Evolutionary conservation across 2,888 invertebrate species (phyloP).

Genomic region (Malacosoma neustria): DNA sequence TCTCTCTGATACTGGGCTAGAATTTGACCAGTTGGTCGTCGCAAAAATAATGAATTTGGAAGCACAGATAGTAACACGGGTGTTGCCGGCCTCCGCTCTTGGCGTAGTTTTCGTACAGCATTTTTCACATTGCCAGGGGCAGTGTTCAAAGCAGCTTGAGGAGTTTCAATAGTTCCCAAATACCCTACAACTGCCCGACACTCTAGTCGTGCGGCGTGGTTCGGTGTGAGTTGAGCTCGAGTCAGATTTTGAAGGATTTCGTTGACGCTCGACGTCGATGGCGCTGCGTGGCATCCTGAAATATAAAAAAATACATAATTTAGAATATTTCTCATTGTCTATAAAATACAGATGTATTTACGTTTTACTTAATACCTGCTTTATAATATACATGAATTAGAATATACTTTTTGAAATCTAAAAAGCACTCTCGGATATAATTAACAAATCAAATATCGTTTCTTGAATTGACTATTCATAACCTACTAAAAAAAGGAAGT

Average conservation of each 20-base stretch:
- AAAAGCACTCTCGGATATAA: too few species aligned
- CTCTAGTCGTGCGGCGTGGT: slow-evolving; percentile 74
- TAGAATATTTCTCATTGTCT: neutral
- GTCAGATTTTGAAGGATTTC: slow-evolving; percentile 57
- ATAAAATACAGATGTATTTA: too few species aligned
- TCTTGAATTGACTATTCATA: too few species aligned
- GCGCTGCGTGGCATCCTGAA: slow-evolving; percentile 57
- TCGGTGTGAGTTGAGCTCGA: slow-evolving; percentile 52
- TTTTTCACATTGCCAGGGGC: slow-evolving; percentile 87
- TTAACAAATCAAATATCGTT: too few species aligned
- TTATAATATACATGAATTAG: too few species aligned
- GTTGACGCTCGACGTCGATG: slow-evolving; percentile 57
- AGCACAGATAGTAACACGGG: slow-evolving; percentile 90
- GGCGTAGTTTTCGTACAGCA: slow-evolving; percentile 90
- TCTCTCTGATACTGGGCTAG: slow-evolving; percentile 92
- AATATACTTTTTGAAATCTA: too few species aligned
- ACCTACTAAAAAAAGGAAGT: too few species aligned
- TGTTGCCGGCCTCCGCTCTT: slow-evolving; percentile 90
- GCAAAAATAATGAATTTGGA: slow-evolving; percentile 85
- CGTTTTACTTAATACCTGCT: too few species aligned
- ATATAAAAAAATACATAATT: slow-evolving; percentile 10
- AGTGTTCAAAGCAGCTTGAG: slow-evolving; percentile 84
- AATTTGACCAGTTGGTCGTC: slow-evolving; percentile 84
- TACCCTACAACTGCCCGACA: slow-evolving; percentile 94
- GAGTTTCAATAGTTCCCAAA: slow-evolving; percentile 96